Evolutionary conservation across 2,888 invertebrate genomes (phyloP).

Genomic region (Zaprionus bogoriensis): DNA sequence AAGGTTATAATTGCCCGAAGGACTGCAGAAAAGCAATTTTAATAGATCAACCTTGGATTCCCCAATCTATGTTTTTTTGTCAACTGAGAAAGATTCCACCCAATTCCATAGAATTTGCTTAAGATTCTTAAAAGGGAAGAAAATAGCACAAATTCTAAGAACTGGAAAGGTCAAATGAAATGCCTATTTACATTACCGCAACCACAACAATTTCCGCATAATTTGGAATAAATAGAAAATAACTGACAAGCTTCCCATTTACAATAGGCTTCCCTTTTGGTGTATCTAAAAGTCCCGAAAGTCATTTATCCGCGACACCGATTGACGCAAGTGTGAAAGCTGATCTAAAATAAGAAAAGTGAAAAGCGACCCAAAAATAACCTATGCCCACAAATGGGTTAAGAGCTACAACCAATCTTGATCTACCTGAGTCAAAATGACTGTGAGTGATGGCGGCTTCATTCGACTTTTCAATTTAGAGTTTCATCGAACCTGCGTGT

Average conservation of each 20-base stretch:
- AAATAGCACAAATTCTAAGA: background rate
- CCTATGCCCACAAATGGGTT: background rate
- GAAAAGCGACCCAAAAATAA: background rate
- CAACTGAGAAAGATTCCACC: no score
- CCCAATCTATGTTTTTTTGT: no score
- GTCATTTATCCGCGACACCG: background rate
- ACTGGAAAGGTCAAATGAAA: background rate
- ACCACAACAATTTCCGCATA: no score
- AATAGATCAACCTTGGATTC: no score
- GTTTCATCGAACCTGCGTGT: background rate
- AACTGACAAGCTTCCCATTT: no score
- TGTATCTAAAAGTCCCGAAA: background rate
- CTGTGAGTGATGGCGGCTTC: background rate
- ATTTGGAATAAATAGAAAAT: background rate
- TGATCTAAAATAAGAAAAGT: background rate
- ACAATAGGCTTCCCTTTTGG: background rate
- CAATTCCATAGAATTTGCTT: no score
- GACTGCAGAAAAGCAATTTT: no score
- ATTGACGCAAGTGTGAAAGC: no score
- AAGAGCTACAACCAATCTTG: background rate
- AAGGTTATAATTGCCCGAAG: no score
- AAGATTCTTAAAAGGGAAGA: no score
- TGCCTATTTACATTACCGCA: background rate
- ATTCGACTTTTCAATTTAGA: constrained; percentile 1
- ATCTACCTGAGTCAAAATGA: background rate